phyloP scores from a whole-genome alignment of 2,888 invertebrate species.

The Serripes groenlandicus region DNA sequence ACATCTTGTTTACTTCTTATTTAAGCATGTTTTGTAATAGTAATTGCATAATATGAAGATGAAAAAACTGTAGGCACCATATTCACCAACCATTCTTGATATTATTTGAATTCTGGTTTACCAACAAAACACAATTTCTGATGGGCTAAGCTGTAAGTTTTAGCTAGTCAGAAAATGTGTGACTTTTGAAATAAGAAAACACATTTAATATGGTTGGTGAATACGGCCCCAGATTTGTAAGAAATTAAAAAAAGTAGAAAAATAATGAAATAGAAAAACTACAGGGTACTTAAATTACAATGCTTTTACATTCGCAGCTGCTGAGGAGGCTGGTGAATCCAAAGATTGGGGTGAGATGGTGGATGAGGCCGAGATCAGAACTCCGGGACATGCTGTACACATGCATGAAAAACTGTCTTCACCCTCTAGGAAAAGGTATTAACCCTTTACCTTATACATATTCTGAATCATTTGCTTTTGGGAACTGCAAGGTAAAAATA shows the following conservation, averaged over 20 bases:
- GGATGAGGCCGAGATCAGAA: slow-evolving; percentile 88
- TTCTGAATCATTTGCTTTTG: too few species aligned
- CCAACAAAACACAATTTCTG: too few species aligned
- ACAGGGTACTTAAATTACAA: neutral
- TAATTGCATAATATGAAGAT: too few species aligned
- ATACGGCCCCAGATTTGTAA: neutral
- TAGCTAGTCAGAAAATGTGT: neutral
- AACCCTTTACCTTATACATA: neutral
- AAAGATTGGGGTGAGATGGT: slow-evolving; percentile 93
- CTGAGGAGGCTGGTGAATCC: slow-evolving; percentile 60
- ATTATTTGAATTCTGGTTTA: too few species aligned
- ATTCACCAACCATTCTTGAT: too few species aligned
- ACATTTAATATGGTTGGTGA: neutral
- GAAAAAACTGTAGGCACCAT: too few species aligned
- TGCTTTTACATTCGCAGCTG: slow-evolving; percentile 40
- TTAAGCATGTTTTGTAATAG: too few species aligned
- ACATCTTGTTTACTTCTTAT: too few species aligned
- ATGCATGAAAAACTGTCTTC: slow-evolving; percentile 97
- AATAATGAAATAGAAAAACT: neutral
- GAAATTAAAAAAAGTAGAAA: neutral
- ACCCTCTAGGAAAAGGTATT: slow-evolving; percentile 92
- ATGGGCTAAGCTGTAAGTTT: too few species aligned
- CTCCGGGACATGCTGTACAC: slow-evolving; percentile 96
- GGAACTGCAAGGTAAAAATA: too few species aligned
- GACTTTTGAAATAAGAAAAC: neutral